phyloP scores from a whole-genome alignment of 1,140 invertebrate species.

The Octopus sinensis region DNA sequence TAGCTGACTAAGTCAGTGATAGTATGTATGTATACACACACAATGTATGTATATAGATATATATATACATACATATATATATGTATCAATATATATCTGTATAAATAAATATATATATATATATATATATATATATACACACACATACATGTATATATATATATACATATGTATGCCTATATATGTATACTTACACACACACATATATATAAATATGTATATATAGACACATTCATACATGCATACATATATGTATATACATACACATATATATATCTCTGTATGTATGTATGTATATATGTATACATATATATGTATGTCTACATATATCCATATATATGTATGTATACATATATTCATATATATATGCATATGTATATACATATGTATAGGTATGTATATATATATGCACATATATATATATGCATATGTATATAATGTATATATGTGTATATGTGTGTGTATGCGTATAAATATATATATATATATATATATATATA shows the following conservation, averaged over 20 bases:
- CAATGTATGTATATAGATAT: neutral
- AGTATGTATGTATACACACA: neutral
- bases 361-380: too few species aligned
- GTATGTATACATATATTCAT: neutral
- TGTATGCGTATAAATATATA: neutral
- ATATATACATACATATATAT: neutral
- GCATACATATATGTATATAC: neutral
- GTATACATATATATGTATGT: neutral
- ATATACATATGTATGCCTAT: neutral
- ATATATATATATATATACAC: neutral
- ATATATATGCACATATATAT: neutral
- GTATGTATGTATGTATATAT: neutral
- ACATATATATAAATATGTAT: neutral
- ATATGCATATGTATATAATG: neutral
- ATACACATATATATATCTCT: neutral
- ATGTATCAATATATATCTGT: too few species aligned
- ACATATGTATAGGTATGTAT: too few species aligned
- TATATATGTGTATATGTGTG: neutral
- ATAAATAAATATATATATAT: too few species aligned
- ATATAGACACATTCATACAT: neutral
- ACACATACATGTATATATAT: neutral
- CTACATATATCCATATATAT: neutral
- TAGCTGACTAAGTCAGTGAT: too few species aligned
- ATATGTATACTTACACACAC: neutral
- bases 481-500: conserved; percentile 5